These are phyloP conservation scores for Siniperca undulata DNA, from an alignment of 2,797 vertebrate genomes.

Conservation along the genomic window DNA sequence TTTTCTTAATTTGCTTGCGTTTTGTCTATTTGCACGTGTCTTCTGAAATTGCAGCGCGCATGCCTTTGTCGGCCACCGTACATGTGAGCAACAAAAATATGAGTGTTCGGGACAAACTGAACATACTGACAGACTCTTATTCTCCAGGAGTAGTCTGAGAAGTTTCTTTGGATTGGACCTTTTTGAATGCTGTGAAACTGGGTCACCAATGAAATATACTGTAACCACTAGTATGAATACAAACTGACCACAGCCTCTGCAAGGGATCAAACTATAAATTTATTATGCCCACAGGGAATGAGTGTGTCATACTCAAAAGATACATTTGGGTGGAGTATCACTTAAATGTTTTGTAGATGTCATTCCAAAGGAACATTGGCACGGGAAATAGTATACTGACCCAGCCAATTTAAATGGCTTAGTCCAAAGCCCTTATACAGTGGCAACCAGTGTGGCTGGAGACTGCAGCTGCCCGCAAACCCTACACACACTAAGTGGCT, in stretches of 20 bases:
- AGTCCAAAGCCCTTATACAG: neutral
- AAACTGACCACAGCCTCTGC: constrained; percentile 28
- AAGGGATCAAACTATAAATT: constrained; percentile 18
- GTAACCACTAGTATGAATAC: neutral
- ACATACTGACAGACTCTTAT: neutral
- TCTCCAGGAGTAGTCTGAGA: constrained; percentile 1
- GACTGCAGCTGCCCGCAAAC: constrained; percentile 7
- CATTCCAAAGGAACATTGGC: constrained; percentile 9
- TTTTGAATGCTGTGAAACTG: constrained; percentile 13
- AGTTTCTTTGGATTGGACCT: neutral
- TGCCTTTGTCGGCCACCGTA: too few relatives aligned
- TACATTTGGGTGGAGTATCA: constrained; percentile 17
- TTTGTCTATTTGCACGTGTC: too few relatives aligned
- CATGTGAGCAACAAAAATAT: neutral
- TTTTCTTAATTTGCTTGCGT: too few relatives aligned
- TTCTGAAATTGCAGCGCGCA: too few relatives aligned
- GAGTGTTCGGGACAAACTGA: neutral
- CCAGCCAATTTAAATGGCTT: neutral
- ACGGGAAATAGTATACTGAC: neutral
- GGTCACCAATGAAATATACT: constrained; percentile 28
- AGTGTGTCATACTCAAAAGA: constrained; percentile 9
- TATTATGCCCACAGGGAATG: neutral
- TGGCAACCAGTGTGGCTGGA: neutral
- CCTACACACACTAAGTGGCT: neutral
- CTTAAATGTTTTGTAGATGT: constrained; percentile 15